These are phyloP conservation scores for Hiodon alosoides DNA, from an alignment of 2,113 vertebrate genomes.

Conservation along the genomic window DNA sequence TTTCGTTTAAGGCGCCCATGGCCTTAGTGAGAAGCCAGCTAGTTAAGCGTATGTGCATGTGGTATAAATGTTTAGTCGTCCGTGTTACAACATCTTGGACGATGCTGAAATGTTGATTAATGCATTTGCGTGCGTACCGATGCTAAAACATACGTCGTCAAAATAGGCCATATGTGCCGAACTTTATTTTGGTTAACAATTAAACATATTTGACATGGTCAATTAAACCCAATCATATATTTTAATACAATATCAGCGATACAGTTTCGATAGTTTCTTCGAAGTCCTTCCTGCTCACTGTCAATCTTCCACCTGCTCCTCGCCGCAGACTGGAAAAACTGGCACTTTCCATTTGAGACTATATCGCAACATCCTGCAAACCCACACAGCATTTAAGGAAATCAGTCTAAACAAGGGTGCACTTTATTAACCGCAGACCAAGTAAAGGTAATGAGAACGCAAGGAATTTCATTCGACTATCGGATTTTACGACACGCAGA, in stretches of 20 bases:
- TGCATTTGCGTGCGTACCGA: too few relatives aligned
- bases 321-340: slow-evolving; percentile 15
- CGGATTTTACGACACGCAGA: slow-evolving; percentile 37
- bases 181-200: too few relatives aligned
- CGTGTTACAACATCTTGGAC: too few relatives aligned
- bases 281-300: background rate
- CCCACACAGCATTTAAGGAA: background rate
- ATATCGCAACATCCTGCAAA: background rate
- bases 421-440: background rate
- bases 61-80: too few relatives aligned
- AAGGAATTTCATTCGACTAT: slow-evolving; percentile 21
- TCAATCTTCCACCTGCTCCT: slow-evolving; percentile 2
- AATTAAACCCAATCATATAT: too few relatives aligned
- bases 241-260: slow-evolving; percentile 1
- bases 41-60: too few relatives aligned
- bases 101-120: too few relatives aligned
- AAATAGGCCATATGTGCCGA: too few relatives aligned
- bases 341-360: slow-evolving; percentile 9
- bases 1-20: too few relatives aligned
- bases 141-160: too few relatives aligned
- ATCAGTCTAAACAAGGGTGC: background rate
- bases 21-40: too few relatives aligned
- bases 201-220: too few relatives aligned
- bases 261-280: background rate
- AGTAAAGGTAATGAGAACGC: background rate